These are phyloP conservation scores for Julus scanicus DNA, from an alignment of 2,888 invertebrate genomes.

Conservation along the genomic window DNA sequence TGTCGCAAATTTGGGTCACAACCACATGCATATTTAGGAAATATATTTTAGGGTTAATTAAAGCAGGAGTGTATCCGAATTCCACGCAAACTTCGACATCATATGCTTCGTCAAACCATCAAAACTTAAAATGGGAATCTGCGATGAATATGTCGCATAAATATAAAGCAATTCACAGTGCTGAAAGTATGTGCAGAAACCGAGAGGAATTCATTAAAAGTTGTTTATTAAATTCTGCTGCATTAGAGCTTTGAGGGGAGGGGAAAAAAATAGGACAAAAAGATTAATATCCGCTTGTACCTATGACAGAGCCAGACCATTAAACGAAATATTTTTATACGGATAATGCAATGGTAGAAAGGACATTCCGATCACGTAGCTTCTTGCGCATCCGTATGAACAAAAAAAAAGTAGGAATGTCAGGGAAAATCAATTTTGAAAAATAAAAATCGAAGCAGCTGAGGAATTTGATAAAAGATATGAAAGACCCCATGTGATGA, in stretches of 20 bases:
- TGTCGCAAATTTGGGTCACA: background rate
- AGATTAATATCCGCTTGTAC: slow-evolving; percentile 44
- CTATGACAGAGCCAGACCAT: background rate
- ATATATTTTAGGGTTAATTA: background rate
- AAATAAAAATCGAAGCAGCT: slow-evolving; percentile 45
- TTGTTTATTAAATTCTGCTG: slow-evolving; percentile 42
- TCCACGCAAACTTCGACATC: background rate
- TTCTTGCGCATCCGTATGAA: background rate
- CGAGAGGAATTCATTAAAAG: slow-evolving; percentile 32
- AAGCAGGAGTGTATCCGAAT: background rate
- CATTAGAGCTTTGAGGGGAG: background rate
- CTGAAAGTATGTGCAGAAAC: background rate
- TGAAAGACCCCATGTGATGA: background rate
- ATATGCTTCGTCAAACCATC: background rate
- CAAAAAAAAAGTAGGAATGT: slow-evolving; percentile 14
- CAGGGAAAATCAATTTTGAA: slow-evolving; percentile 38
- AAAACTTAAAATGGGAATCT: background rate
- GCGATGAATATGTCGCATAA: background rate
- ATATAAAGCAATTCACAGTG: background rate
- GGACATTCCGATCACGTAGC: slow-evolving; percentile 44
- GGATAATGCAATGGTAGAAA: background rate
- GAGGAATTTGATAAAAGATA: slow-evolving; percentile 29
- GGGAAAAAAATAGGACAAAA: background rate
- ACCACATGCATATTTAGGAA: background rate
- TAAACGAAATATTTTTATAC: background rate